Evolutionary conservation across 2,888 invertebrate species (phyloP), one percentile per base, ranked within the genome.

Genomic region (Amblyjoppa fuscipennis): DNA sequence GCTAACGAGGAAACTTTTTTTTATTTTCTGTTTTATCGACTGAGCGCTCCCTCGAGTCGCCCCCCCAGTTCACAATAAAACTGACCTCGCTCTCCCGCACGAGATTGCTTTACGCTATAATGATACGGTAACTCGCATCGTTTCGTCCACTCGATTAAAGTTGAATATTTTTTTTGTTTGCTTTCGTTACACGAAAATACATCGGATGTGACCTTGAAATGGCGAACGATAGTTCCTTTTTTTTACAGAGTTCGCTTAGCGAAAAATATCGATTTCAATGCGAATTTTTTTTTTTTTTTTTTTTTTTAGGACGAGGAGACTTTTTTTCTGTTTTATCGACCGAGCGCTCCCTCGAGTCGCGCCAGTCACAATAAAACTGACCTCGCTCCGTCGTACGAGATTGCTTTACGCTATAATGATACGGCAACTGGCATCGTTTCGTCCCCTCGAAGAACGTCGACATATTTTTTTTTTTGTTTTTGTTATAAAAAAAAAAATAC

Each of bases 351-450:
- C 34, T 69, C 31, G 25, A n/a, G 16, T 28, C 9, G 20, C 31
- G 6, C 56, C 74, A 49, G 51, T 69, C 75, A 56, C 74, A 45
- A 74, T 70, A 79, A 75, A 70, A 83, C 69, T 70, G 79, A 64
- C 83, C 64, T 83, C 38, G 66, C 61, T 51, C 34, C 6, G 5
- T 78, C 59, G 4, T 5, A 2, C 11, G 38, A 38, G 9, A 38
- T 34, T 16, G 53, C n/a, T 20, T 61, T 28, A 31, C 25, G 31
- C 34, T 53, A 38, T 5, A n/a, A 31, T 71, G 13, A 53, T 70
- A 31, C 7, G 38, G 31, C 4, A 6, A 20, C 28, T 3, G 13
- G 13, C 13, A 61, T 25, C 28, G 34, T 34, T 34, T 34, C 34
- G 34, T 34, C 34, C 34, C 4, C 34, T 34, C 34, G 34, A 34